Evolutionary conservation across 2,888 invertebrate species (phyloP).

Genomic region (Coenonympha glycerion): DNA sequence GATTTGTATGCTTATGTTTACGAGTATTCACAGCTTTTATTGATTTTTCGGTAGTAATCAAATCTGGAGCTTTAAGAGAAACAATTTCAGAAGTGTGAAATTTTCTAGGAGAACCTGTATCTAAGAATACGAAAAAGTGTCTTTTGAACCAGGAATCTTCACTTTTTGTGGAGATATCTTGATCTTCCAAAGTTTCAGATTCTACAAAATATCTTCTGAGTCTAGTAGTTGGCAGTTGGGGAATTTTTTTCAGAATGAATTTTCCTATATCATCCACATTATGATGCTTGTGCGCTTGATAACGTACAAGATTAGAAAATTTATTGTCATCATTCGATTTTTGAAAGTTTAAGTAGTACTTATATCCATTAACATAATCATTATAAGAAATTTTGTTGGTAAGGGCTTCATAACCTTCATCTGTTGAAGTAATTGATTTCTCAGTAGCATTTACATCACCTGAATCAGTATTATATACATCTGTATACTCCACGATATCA

Average conservation of each 20-base stretch:
- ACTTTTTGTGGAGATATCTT: conserved; percentile 53
- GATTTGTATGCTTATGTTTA: neutral
- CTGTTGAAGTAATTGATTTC: conserved; percentile 12
- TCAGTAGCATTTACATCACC: conserved; percentile 7
- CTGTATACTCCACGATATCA: conserved; percentile 16
- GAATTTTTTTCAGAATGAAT: conserved; percentile 56
- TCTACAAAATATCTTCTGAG: conserved; percentile 43
- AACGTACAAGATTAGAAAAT: conserved; percentile 53
- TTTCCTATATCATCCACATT: conserved; percentile 66
- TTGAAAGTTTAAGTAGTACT: conserved; percentile 57
- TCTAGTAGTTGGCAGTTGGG: conserved; percentile 36
- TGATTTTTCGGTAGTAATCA: neutral
- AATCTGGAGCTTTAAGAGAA: conserved; percentile 36
- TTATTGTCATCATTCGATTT: conserved; percentile 45
- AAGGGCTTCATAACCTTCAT: conserved; percentile 41
- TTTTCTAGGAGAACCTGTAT: conserved; percentile 48
- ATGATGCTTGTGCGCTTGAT: conserved; percentile 63
- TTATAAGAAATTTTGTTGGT: conserved; percentile 52
- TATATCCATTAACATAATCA: conserved; percentile 59
- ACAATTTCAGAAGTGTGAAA: conserved; percentile 52
- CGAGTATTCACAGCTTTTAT: neutral
- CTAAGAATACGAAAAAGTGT: conserved; percentile 54
- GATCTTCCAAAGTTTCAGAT: conserved; percentile 45
- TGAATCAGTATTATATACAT: conserved; percentile 23
- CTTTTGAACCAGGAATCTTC: conserved; percentile 61